Percentiles rank a stretch among this genome's conserved stretches.
Conservation (phyloP, 2,113 vertebrate genomes). For the Anser brachyrhynchus region DNA sequence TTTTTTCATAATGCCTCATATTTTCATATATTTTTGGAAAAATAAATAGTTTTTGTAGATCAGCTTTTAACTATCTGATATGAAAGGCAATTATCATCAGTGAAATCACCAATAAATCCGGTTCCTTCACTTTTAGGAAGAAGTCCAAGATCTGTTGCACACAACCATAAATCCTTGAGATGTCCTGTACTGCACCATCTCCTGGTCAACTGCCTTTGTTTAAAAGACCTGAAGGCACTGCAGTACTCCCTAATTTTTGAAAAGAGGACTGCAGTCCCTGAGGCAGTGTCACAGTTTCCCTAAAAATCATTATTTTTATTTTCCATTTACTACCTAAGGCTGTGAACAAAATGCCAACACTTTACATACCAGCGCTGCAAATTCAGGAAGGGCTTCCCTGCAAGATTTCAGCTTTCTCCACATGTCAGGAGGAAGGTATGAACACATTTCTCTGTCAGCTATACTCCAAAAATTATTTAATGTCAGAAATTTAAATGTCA, state of each 20-base stretch:
- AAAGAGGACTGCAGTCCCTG: neutral
- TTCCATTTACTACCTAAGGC: neutral
- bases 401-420: neutral
- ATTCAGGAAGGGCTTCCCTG: neutral
- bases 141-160: neutral
- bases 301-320: neutral
- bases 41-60: neutral
- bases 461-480: neutral
- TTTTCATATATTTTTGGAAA: neutral
- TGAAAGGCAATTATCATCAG: neutral
- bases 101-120: neutral
- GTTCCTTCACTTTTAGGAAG: neutral
- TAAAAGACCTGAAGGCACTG: neutral
- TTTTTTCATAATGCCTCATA: neutral
- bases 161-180: constrained; percentile 16
- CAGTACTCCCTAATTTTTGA: neutral
- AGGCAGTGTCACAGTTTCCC: neutral
- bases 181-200: constrained; percentile 2
- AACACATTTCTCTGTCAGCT: neutral
- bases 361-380: neutral
- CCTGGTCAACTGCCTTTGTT: neutral
- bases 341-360: neutral
- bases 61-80: neutral
- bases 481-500: neutral
- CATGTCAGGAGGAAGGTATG: neutral